A percentile compares a stretch with the other conserved stretches of the same genome.
These are phyloP conservation scores for Micromesistius poutassou DNA, from an alignment of 2,797 vertebrate genomes.

Conservation along the genomic window DNA sequence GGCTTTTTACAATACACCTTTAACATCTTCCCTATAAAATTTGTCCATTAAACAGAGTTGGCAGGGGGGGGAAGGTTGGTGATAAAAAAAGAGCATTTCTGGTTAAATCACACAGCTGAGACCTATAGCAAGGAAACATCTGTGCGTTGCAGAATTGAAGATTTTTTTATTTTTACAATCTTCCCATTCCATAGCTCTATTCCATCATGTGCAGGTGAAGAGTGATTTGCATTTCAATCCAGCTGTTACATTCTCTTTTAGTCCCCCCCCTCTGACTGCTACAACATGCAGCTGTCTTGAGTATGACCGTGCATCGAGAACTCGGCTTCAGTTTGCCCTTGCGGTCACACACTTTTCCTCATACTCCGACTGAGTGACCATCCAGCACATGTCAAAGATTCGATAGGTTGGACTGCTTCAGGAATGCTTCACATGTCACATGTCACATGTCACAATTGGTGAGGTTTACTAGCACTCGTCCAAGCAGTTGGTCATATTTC, in stretches of 20 bases:
- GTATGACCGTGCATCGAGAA: neutral
- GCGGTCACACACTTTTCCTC: neutral
- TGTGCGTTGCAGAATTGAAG: neutral
- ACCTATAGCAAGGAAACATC: constrained; percentile 3
- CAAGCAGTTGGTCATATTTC: neutral
- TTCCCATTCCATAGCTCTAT: neutral
- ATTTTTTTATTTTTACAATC: neutral
- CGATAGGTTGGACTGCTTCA: neutral
- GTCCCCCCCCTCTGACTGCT: neutral
- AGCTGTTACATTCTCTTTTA: neutral
- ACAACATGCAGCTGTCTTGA: neutral
- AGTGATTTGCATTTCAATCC: neutral
- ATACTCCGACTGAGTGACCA: neutral
- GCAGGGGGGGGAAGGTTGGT: neutral
- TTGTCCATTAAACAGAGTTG: neutral
- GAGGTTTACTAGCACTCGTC: neutral
- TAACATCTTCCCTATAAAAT: neutral
- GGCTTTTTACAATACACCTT: constrained; percentile 2
- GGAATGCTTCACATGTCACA: neutral
- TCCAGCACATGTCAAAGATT: neutral
- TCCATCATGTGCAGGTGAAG: neutral
- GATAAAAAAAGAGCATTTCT: neutral
- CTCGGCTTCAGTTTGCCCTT: neutral
- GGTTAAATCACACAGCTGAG: constrained; percentile 2
- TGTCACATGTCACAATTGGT: too few species aligned